Base-by-base conservation (phyloP, 92 coral and sea anemone genomes). In the Siderastrea siderea region DNA sequence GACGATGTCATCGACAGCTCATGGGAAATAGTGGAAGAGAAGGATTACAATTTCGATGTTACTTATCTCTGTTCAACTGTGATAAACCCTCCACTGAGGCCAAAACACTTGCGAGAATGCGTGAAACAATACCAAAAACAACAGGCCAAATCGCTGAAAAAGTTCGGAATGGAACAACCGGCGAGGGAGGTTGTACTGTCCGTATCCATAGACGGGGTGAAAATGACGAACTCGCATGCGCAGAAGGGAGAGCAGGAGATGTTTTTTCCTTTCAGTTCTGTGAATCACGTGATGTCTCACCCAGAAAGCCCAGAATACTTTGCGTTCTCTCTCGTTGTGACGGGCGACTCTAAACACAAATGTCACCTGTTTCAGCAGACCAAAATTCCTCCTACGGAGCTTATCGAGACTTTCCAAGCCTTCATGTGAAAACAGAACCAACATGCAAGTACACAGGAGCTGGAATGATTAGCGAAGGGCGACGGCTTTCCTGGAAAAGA, bases 261-360 rank as follows among this genome's bases (percentile, higher is more conserved):
- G 89, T 94, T 86, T 86, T 98, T 94, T 72, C 96, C 98, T 15
- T 78, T 93, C 76, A 84, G 90, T 55, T 80, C 88, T 19, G 93
- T 98, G 44, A 86, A 91, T 67, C 71, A 89, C 69, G 92, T 94
- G 47, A 93, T 94, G 81, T 80, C 89, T 45, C 98, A 98, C 74
- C 96, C 95, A 68, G 98, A 98, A 58, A 89, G 62, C 87, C 95
- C 98, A 86, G 95, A 90, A 58, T 96, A 92, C 98, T 98, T 98
- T 92, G 98, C 98, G 85, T 98, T 98, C 85, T 87, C 98, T 9
- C 92, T 96, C 4, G 82, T 93, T 2, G 99, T 98, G 87, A 94
- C 95, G 3, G 99, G 99, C 10, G 95, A 95, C 91, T 93, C 99
- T n/a, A 98, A 98, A 64, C 99, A 98, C 88, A 98, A 98, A 72